Evolutionary conservation across 2,113 vertebrate species (phyloP).

Genomic region (Seriola dumerili): DNA sequence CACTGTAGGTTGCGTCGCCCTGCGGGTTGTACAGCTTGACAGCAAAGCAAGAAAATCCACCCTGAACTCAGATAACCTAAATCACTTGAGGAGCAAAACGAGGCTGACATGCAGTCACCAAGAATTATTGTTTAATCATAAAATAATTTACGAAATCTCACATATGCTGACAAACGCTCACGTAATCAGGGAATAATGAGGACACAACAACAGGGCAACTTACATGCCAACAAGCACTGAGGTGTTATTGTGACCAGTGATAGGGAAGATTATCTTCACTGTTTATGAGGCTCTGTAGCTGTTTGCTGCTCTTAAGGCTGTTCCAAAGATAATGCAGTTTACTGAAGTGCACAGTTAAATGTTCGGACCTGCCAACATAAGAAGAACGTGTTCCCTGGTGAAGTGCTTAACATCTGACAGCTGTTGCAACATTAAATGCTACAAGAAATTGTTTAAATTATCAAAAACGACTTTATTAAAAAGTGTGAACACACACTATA

Average conservation of each 20-base stretch:
- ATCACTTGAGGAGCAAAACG: slow-evolving; percentile 20
- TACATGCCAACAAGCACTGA: neutral
- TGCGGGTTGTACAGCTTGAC: slow-evolving; percentile 53
- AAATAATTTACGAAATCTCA: slow-evolving; percentile 1
- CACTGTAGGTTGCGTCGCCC: slow-evolving; percentile 66
- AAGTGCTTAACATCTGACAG: neutral
- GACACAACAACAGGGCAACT: slow-evolving; percentile 18
- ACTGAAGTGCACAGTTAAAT: slow-evolving; percentile 9
- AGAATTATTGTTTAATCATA: slow-evolving; percentile 11
- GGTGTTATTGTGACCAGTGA: slow-evolving; percentile 7
- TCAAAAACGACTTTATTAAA: neutral
- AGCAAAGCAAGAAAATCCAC: slow-evolving; percentile 47
- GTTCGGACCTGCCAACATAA: neutral
- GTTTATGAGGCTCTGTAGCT: slow-evolving; percentile 50
- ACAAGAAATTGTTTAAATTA: neutral
- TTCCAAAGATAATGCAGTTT: slow-evolving; percentile 40
- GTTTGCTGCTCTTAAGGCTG: slow-evolving; percentile 12
- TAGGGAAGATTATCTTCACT: slow-evolving; percentile 45
- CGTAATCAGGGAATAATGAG: slow-evolving; percentile 24
- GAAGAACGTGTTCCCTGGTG: neutral
- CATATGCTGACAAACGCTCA: neutral
- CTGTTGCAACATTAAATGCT: neutral
- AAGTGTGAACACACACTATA: neutral
- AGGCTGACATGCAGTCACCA: slow-evolving; percentile 2
- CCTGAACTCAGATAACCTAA: slow-evolving; percentile 72